Evolutionary conservation across 2,797 vertebrate species (phyloP), one percentile per base, ranked within the genome.

Genomic region (Hapalemur alaotrensis): DNA sequence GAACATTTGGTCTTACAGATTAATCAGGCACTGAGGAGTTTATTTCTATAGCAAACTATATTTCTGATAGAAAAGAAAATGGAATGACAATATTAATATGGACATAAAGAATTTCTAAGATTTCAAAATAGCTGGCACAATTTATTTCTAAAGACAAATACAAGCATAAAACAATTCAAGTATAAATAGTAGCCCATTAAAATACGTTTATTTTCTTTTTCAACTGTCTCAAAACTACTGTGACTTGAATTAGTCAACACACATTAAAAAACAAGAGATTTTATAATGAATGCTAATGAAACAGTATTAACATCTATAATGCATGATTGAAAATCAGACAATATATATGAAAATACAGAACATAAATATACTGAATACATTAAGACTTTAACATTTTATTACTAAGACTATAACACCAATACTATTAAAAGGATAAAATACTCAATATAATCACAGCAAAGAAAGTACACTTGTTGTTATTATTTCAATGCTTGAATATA

Each of bases 141-240:
- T 97, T 97, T 96, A 97, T 91, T 95, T 79, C 75, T 95, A 96
- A 94, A 59, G 79, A 80, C 35, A 95, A 97, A 83, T 84, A 90
- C 25, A 89, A 94, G 78, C 67, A 95, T 85, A 89, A 96, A 95
- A 89, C 84, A 96, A 96, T 78, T 70, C 94, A 96, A 93, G 43
- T 96, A 97, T 93, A 97, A 97, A 97, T 38, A 69, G 32, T 30
- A 95, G 72, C 50, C 96, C 89, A 93, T 81, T 96, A 97, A 97
- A 97, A 96, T 93, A 97, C 83, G 92, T 89, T 93, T 96, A 88
- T 95, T 96, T 95, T 93, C 69, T 79, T 94, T 92, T 89, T 90
- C 75, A 93, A 85, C 32, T 78, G 78, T 84, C 59, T 96, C 86
- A 95, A 96, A 96, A 94, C 52, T 81, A 79, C 10, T 94, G 72